Percentiles rank a stretch among this genome's conserved stretches.
phyloP scores from a whole-genome alignment of 2,797 vertebrate species.

The Mus spretus region DNA sequence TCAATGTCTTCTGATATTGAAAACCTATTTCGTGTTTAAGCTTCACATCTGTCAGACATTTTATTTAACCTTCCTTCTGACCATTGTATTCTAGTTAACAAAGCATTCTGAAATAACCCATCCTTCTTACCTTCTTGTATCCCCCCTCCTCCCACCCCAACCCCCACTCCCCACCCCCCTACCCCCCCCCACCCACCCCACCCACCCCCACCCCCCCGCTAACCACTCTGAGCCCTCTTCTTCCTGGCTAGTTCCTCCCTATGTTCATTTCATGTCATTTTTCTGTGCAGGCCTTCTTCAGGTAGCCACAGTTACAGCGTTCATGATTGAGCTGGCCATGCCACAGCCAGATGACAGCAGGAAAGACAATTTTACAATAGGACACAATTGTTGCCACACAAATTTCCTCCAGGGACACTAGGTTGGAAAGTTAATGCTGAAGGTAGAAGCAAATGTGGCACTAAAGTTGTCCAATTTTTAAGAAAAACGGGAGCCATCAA shows the following conservation, averaged over 20 bases:
- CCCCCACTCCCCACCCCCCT: too few relatives aligned
- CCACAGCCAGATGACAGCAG: background rate
- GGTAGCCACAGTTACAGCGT: too few relatives aligned
- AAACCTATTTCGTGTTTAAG: background rate
- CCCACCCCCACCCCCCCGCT: too few relatives aligned
- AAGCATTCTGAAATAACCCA: background rate
- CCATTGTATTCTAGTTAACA: background rate
- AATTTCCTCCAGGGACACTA: background rate
- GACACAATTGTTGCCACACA: background rate
- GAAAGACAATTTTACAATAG: slow-evolving; percentile 3
- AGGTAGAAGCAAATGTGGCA: slow-evolving; percentile 36
- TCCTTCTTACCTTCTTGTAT: background rate
- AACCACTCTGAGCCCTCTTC: fast-evolving
- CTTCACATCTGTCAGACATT: too few relatives aligned
- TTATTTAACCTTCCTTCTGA: background rate
- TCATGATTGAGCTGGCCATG: background rate
- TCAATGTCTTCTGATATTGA: background rate
- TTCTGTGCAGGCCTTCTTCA: background rate
- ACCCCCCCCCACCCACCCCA: too few relatives aligned
- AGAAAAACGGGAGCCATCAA: slow-evolving; percentile 30
- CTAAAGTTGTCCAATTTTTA: slow-evolving; percentile 40
- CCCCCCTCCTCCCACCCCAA: too few relatives aligned
- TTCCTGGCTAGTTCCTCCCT: background rate
- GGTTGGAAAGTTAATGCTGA: slow-evolving; percentile 52
- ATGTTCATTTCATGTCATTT: background rate